phyloP scores from a whole-genome alignment of 2,113 vertebrate species.

The Loxodonta africana region DNA sequence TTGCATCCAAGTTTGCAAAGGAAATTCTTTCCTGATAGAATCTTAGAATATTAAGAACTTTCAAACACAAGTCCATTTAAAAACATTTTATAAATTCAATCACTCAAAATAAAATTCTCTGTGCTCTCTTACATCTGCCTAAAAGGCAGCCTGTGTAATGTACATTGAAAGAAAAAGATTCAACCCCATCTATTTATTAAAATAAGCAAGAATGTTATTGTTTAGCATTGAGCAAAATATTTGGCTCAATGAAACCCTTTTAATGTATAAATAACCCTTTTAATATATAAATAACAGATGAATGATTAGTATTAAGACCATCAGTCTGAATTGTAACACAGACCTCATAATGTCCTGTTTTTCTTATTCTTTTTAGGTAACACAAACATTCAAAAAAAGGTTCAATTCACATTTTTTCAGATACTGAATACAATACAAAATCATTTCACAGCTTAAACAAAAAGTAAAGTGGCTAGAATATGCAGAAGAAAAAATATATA shows the following conservation, averaged over 20 bases:
- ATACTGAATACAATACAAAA: background rate
- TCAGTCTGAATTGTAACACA: background rate
- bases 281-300: too few relatives aligned
- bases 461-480: background rate
- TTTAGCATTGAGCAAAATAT: background rate
- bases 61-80: background rate
- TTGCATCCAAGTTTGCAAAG: conserved; percentile 10
- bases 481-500: background rate
- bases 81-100: conserved; percentile 37
- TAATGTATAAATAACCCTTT: too few relatives aligned
- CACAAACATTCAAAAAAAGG: background rate
- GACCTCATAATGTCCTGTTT: background rate
- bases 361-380: conserved; percentile 50
- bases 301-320: background rate
- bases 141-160: conserved; percentile 10
- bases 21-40: conserved; percentile 25
- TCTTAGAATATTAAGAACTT: conserved; percentile 18
- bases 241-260: background rate
- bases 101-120: background rate
- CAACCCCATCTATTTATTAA: conserved; percentile 10
- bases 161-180: conserved; percentile 11
- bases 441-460: conserved; percentile 27
- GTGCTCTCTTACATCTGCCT: background rate
- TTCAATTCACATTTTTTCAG: background rate
- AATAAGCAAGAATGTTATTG: conserved; percentile 19